Evolutionary conservation across 2,113 vertebrate genomes (phyloP).

Genomic region (Melanotaenia duboulayi): DNA sequence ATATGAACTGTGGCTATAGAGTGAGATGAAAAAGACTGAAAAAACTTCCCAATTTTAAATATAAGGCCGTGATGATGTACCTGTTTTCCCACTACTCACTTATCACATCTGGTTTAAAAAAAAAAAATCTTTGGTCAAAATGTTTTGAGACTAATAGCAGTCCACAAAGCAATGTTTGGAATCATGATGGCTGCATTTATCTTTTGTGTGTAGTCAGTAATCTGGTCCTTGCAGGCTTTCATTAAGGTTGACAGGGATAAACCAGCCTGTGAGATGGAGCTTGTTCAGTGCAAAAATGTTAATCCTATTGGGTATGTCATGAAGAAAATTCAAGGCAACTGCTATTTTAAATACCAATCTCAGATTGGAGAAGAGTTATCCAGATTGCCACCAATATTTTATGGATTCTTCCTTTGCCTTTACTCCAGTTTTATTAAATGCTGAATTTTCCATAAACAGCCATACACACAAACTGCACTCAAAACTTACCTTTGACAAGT

Average conservation of each 20-base stretch:
- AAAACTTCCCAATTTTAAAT: too few species aligned
- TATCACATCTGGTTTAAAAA: background rate
- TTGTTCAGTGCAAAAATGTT: background rate
- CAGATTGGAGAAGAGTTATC: background rate
- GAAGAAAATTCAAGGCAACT: background rate
- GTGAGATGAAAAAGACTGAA: too few species aligned
- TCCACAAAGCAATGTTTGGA: background rate
- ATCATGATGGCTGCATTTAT: background rate
- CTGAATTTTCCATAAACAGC: background rate
- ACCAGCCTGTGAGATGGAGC: background rate
- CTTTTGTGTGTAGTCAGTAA: background rate
- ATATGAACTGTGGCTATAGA: too few species aligned
- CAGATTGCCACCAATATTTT: background rate
- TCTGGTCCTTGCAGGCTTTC: background rate
- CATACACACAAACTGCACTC: background rate
- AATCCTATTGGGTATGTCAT: background rate
- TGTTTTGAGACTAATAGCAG: background rate
- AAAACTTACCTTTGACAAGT: background rate
- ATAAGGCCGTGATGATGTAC: background rate
- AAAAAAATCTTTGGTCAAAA: background rate
- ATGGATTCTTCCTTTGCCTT: background rate
- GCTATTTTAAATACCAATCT: background rate
- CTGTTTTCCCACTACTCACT: background rate
- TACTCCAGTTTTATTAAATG: background rate
- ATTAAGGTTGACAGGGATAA: conserved; percentile 8